A percentile compares a stretch with the other conserved stretches of the same genome.
Conservation (phyloP, 2,888 invertebrate genomes). For the Drosophila engyochracea region DNA sequence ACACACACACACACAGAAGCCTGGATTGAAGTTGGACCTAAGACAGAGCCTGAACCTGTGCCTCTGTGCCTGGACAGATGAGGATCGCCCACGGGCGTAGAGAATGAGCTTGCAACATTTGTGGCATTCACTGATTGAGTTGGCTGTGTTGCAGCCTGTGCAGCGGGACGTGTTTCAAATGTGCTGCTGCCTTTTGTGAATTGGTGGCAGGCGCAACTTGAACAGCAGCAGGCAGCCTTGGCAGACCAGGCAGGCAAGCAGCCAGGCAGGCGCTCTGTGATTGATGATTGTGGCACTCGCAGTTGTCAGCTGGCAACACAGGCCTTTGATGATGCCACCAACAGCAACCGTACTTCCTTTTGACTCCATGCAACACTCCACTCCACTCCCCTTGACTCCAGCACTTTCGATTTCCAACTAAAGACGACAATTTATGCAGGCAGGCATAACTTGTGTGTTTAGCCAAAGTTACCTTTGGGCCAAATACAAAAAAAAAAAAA, state of each 20-base stretch:
- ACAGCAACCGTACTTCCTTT: slow-evolving; percentile 18
- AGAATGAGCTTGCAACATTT: slow-evolving; percentile 58
- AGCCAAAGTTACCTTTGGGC: slow-evolving; percentile 44
- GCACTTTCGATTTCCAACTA: slow-evolving; percentile 68
- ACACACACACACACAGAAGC: slow-evolving; percentile 35
- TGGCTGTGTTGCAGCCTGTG: slow-evolving; percentile 22
- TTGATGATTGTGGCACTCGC: slow-evolving; percentile 72
- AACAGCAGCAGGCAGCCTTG: slow-evolving; percentile 21
- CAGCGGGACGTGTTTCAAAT: slow-evolving; percentile 36
- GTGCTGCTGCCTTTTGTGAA: slow-evolving; percentile 11
- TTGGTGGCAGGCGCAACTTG: slow-evolving; percentile 44
- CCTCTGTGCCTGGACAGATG: slow-evolving; percentile 19
- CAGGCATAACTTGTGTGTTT: slow-evolving; percentile 67
- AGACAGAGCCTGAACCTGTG: slow-evolving; percentile 13
- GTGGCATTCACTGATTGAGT: slow-evolving; percentile 52
- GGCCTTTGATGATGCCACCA: slow-evolving; percentile 64
- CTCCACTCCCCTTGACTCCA: background rate
- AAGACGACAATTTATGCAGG: slow-evolving; percentile 75
- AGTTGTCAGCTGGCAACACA: slow-evolving; percentile 49
- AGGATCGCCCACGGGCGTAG: slow-evolving; percentile 49
- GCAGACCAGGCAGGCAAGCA: background rate
- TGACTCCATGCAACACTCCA: slow-evolving; percentile 1
- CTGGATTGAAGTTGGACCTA: slow-evolving; percentile 9
- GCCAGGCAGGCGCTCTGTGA: slow-evolving; percentile 47
- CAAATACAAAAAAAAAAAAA: slow-evolving; percentile 4